Evolutionary conservation across 2,797 vertebrate species (phyloP).

Genomic region (Psittacula derbiana): DNA sequence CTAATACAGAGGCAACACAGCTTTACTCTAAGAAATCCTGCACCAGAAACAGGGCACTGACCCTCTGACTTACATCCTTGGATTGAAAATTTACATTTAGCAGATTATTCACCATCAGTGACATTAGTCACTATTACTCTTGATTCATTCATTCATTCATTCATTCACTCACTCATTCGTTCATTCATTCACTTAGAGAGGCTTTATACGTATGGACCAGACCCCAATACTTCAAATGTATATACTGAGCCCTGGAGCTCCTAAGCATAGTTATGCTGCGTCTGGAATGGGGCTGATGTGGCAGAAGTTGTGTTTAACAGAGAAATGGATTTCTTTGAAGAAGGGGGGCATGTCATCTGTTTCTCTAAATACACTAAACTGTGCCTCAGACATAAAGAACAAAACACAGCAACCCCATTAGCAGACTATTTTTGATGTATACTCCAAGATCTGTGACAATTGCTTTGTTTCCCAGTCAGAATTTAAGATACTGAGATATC

Average conservation of each 20-base stretch:
- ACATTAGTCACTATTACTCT: background rate
- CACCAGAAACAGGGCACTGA: background rate
- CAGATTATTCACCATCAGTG: background rate
- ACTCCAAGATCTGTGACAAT: background rate
- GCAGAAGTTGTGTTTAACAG: background rate
- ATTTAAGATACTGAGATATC: background rate
- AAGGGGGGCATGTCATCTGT: background rate
- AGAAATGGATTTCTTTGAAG: background rate
- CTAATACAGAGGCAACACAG: background rate
- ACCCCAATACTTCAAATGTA: background rate
- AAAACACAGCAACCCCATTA: background rate
- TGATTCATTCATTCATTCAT: rapidly evolving
- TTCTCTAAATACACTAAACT: background rate
- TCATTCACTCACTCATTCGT: background rate
- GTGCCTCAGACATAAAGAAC: background rate
- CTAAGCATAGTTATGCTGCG: background rate
- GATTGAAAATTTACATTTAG: background rate
- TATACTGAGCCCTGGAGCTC: background rate
- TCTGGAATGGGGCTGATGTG: background rate
- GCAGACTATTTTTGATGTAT: background rate
- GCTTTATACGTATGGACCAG: background rate
- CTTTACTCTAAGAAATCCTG: background rate
- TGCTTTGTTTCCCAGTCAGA: background rate
- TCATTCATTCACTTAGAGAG: background rate
- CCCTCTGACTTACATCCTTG: background rate